Percentiles rank a stretch among this genome's conserved stretches.
These are phyloP conservation scores for Drosophila kohkoa DNA, from an alignment of 1,140 invertebrate species.

Conservation along the genomic window DNA sequence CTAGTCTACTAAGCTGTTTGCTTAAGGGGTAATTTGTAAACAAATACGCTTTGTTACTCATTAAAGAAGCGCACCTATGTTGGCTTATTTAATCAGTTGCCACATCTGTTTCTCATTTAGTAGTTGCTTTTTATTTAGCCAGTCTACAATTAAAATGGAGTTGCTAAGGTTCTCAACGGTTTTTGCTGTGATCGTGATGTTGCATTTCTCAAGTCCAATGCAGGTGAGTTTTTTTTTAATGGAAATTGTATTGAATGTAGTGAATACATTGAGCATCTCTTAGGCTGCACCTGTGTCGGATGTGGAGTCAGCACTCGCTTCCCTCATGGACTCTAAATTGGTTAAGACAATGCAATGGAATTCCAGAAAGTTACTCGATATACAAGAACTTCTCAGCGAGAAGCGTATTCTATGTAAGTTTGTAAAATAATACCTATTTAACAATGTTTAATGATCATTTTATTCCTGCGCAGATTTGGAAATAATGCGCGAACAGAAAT, in stretches of 20 bases:
- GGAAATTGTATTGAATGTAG: not conserved
- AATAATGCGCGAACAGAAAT: not conserved
- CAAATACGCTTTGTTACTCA: not conserved
- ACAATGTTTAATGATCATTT: not conserved
- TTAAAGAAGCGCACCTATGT: not conserved
- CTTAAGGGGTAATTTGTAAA: not conserved
- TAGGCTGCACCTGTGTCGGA: not conserved
- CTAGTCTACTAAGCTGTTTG: too few relatives aligned
- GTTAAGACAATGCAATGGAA: not conserved
- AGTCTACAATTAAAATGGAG: not conserved
- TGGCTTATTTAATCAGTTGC: not conserved
- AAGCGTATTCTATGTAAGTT: slow-evolving; percentile 5
- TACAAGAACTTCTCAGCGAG: not conserved
- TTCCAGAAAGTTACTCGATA: not conserved
- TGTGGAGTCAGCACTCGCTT: not conserved
- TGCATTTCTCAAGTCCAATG: not conserved
- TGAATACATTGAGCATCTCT: too few relatives aligned
- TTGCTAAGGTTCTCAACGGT: not conserved
- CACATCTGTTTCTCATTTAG: not conserved
- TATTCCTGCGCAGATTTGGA: not conserved
- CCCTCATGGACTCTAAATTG: not conserved
- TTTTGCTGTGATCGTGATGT: not conserved
- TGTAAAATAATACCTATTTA: not conserved
- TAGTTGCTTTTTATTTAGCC: not conserved
- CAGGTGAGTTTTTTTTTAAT: not conserved